Evolutionary conservation across 2,113 vertebrate species (phyloP).

Genomic region (Oxyruncus cristatus): DNA sequence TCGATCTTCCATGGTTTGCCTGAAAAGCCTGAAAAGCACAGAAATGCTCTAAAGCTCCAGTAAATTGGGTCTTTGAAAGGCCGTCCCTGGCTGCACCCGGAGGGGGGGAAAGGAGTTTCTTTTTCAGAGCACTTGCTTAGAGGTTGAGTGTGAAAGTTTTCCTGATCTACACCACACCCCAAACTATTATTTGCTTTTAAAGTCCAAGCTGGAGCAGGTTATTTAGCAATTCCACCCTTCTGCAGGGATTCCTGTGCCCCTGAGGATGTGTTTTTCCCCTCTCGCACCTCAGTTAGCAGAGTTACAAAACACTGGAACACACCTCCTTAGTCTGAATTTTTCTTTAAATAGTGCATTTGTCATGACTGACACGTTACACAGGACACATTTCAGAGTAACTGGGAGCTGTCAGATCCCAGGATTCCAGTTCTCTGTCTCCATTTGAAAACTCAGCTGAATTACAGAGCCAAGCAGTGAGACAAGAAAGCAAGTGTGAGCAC

Average conservation of each 20-base stretch:
- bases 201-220: not conserved
- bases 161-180: too few relatives aligned
- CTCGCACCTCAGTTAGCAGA: not conserved
- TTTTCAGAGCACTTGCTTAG: not conserved
- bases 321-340: not conserved
- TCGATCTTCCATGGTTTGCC: not conserved
- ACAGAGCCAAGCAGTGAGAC: not conserved
- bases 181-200: not conserved
- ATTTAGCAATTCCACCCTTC: not conserved
- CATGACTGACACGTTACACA: not conserved
- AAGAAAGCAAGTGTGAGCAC: rapidly evolving
- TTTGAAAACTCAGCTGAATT: not conserved
- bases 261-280: not conserved
- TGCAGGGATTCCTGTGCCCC: not conserved
- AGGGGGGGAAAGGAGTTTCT: not conserved
- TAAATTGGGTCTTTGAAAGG: not conserved
- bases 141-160: not conserved
- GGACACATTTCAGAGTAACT: not conserved
- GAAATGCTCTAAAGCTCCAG: not conserved
- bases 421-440: not conserved
- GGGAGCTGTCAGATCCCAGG: not conserved
- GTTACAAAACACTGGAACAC: not conserved
- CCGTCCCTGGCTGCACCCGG: not conserved
- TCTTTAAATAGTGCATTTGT: not conserved
- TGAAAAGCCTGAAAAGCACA: slow-evolving; percentile 31